Percentiles rank a stretch among this genome's conserved stretches.
phyloP scores from a whole-genome alignment of 2,113 vertebrate species.

The Onychorhynchus coronatus region DNA sequence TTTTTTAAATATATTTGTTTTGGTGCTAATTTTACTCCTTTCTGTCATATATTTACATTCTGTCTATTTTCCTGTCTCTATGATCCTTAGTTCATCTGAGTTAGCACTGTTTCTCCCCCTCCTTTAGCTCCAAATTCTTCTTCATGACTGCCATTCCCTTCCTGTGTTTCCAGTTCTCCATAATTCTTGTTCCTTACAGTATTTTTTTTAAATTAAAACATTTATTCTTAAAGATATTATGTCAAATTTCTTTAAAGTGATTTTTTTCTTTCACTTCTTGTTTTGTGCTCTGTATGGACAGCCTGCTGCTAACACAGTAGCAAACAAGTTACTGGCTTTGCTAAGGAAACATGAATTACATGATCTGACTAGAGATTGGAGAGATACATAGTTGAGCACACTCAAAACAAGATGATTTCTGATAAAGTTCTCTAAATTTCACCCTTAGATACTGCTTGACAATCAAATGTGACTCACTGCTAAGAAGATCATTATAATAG shows the following conservation, averaged over 20 bases:
- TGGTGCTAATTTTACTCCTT: constrained; percentile 2
- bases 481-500: not conserved
- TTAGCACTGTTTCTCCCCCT: not conserved
- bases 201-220: not conserved
- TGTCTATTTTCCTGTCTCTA: not conserved
- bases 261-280: not conserved
- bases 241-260: constrained; percentile 26
- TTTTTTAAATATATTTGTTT: not conserved
- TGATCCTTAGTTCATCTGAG: not conserved
- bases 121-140: not conserved
- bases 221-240: constrained; percentile 30
- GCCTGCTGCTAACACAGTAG: not conserved
- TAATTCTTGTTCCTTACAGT: not conserved
- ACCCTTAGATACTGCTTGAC: not conserved
- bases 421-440: not conserved
- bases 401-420: not conserved
- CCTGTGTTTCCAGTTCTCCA: not conserved
- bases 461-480: not conserved
- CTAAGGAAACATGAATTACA: not conserved
- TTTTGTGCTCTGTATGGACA: constrained; percentile 14
- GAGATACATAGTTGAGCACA: not conserved
- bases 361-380: not conserved
- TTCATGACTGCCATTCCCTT: constrained; percentile 4
- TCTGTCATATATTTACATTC: constrained; percentile 2
- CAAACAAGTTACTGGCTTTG: not conserved